phyloP scores from a whole-genome alignment of 1,140 invertebrate genomes.

The Scaptomyza pallida region DNA sequence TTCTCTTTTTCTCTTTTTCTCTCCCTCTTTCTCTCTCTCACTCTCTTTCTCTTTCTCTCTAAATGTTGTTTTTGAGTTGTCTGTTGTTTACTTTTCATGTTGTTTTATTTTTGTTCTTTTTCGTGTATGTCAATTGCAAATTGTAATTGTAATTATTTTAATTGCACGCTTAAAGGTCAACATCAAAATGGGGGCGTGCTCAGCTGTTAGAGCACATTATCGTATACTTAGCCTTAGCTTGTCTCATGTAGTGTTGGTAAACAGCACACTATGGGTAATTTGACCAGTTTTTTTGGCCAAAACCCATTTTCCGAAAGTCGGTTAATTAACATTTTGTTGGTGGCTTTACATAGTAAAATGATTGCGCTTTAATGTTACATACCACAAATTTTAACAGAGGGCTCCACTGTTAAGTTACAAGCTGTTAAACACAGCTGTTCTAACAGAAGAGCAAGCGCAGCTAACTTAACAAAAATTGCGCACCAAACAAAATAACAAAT shows the following conservation, averaged over 20 bases:
- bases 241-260: constrained; percentile 15
- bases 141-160: constrained; percentile 75
- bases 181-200: neutral
- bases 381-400: too few relatives aligned
- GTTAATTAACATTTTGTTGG: too few relatives aligned
- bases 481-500: too few relatives aligned
- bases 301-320: too few relatives aligned
- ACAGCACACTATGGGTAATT: neutral
- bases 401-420: too few relatives aligned
- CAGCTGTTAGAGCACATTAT: constrained; percentile 21
- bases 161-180: constrained; percentile 65
- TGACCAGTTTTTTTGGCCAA: too few relatives aligned
- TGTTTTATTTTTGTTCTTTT: neutral
- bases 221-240: constrained; percentile 14
- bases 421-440: too few relatives aligned
- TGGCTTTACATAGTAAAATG: too few relatives aligned
- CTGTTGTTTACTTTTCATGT: constrained; percentile 1
- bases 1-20: neutral
- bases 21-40: neutral
- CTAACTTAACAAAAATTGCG: too few relatives aligned
- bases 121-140: constrained; percentile 59
- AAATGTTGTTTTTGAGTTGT: neutral
- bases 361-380: too few relatives aligned
- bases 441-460: too few relatives aligned
- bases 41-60: constrained; percentile 4